Evolutionary conservation across 2,888 invertebrate species (phyloP), one percentile per base, ranked within the genome.

Genomic region (Salpingus planirostris): DNA sequence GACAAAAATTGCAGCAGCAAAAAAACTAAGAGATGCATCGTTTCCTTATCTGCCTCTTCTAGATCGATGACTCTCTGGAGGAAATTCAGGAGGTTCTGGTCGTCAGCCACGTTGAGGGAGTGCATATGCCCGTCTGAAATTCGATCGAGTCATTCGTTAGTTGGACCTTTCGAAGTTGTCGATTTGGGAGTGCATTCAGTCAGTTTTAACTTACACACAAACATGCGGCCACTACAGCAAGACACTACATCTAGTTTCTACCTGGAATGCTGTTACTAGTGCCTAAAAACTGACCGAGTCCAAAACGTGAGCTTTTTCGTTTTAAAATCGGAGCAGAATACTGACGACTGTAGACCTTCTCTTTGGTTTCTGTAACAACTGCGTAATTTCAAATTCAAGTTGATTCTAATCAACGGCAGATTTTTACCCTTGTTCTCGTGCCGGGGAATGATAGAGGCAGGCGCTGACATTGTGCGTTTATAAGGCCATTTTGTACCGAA

Each of bases 1-100:
- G 92, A 89, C 59, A 96, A 71, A 62, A 95, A 96, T 69, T 95
- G 95, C 86, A 97, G 93, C 8, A 98, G 74, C n/a, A 98, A 72
- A 52, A 93, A 90, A 7, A 96, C 86, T 21, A 97, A 69, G 13
- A 96, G 69, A 61, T 96, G 95, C 50, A 93, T 87, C 1, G 97
- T 96, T 65, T 97, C 95, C 46, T 86, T 78, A 58, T 98, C 97
- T 1, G 89, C 80, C 57, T 95, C 95, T 57, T 97, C 95, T 28
- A 90, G 69, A 56, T 97, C 97, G 40, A 93, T 82, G 2, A 92
- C 83, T 54, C 86, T 77, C 41, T 92, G 89, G 22, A 95, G 71
- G 38, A 88, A 76, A 2, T 78, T 76, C 14, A 84, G 74, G 21
- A 88, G 67, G 56, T 87, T 79, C 33, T 80, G 78, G 53, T 87